These are phyloP conservation scores for Phoenoteleia sp. DNA, from an alignment of 2,888 invertebrate species.

Conservation along the genomic window DNA sequence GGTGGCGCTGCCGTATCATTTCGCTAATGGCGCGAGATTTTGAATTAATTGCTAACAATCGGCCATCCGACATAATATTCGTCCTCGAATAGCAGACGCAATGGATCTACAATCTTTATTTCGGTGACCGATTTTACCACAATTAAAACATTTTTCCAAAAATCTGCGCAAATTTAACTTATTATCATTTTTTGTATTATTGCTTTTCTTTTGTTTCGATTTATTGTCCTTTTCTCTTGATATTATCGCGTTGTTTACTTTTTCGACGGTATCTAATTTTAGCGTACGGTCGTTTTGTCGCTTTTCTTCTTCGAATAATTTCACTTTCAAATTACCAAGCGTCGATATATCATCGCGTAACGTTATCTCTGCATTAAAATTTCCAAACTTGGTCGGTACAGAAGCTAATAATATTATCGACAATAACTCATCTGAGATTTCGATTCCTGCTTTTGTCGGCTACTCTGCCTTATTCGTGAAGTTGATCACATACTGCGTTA, in stretches of 20 bases:
- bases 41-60: conserved; percentile 1
- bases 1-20: too few relatives aligned
- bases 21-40: too few relatives aligned
- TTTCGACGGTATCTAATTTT: too few relatives aligned
- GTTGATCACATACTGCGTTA: conserved; percentile 57
- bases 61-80: conserved; percentile 20
- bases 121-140: background rate
- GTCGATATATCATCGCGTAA: conserved; percentile 44
- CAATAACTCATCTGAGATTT: too few relatives aligned
- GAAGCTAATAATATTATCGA: too few relatives aligned
- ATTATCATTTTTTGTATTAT: background rate
- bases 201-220: background rate
- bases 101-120: background rate
- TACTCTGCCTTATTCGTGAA: too few relatives aligned
- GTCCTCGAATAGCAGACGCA: background rate
- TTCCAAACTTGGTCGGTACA: too few relatives aligned
- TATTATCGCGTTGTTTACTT: conserved; percentile 5
- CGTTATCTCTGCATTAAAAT: too few relatives aligned
- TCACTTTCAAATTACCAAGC: conserved; percentile 41
- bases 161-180: background rate
- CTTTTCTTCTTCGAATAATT: conserved; percentile 56
- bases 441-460: too few relatives aligned
- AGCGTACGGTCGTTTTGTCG: too few relatives aligned
- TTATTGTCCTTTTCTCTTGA: conserved; percentile 2
- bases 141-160: conserved; percentile 8